Evolutionary conservation across 2,797 vertebrate species (phyloP).

Genomic region (Bovichtus diacanthus): DNA sequence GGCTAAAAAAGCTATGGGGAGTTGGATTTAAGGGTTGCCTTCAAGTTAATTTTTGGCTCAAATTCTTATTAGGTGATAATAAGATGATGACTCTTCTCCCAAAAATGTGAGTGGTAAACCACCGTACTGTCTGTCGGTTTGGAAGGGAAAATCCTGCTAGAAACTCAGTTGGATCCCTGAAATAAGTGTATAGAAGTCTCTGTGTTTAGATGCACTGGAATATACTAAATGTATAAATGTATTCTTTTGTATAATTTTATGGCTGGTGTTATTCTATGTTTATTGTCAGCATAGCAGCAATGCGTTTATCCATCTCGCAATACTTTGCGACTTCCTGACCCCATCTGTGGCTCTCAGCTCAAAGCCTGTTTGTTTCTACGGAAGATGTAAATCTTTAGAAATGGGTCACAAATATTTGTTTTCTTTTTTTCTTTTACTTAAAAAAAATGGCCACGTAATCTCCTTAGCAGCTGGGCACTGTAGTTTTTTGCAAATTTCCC

Average conservation of each 20-base stretch:
- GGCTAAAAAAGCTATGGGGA: slow-evolving; percentile 50
- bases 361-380: slow-evolving; percentile 3
- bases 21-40: slow-evolving; percentile 65
- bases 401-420: background rate
- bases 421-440: background rate
- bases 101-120: slow-evolving; percentile 78
- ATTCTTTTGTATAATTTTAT: background rate
- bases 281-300: too few species aligned
- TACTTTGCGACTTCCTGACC: slow-evolving; percentile 1
- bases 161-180: slow-evolving; percentile 26
- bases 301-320: background rate
- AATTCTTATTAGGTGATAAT: slow-evolving; percentile 87
- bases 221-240: background rate
- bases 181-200: slow-evolving; percentile 26
- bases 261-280: background rate
- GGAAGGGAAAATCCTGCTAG: slow-evolving; percentile 60
- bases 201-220: slow-evolving; percentile 8
- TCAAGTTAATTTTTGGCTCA: slow-evolving; percentile 76
- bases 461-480: background rate
- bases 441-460: background rate
- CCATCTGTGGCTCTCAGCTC: background rate
- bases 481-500: slow-evolving; percentile 17
- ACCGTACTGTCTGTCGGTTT: slow-evolving; percentile 71
- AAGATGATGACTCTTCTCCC: slow-evolving; percentile 75
- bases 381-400: slow-evolving; percentile 14